Percentiles rank a stretch among this genome's conserved stretches.
Conservation (phyloP, 1,140 invertebrate genomes). For the Babylonia areolata region DNA sequence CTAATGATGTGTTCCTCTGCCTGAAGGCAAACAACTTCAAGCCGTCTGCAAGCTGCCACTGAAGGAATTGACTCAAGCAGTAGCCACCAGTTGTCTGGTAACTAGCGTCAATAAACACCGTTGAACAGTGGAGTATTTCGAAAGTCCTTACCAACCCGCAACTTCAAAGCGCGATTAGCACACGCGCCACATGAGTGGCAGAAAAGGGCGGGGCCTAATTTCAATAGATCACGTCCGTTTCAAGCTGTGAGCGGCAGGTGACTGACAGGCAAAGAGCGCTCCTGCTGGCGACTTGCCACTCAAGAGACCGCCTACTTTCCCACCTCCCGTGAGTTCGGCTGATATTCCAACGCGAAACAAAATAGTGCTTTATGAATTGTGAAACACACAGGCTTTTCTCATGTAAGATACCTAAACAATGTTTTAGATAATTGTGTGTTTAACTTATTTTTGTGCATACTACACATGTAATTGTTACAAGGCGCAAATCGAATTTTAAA, state of each 20-base stretch:
- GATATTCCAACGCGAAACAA: conserved; percentile 21
- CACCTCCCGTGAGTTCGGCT: background rate
- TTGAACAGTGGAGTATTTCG: background rate
- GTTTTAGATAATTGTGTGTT: too few species aligned
- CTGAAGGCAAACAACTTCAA: background rate
- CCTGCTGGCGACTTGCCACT: conserved; percentile 30
- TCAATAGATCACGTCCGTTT: background rate
- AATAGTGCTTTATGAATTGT: background rate
- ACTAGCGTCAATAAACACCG: conserved; percentile 17
- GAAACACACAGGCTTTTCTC: too few species aligned
- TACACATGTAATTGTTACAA: background rate
- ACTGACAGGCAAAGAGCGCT: conserved; percentile 32
- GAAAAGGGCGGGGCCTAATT: conserved; percentile 19
- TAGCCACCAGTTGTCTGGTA: background rate
- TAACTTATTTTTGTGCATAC: too few species aligned
- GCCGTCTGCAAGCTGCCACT: too few species aligned
- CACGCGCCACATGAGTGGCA: conserved; percentile 17
- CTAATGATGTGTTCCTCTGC: too few species aligned
- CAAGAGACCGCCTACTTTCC: conserved; percentile 24
- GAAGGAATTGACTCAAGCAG: background rate
- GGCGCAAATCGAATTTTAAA: background rate
- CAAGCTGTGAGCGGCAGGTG: conserved; percentile 21
- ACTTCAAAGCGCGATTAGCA: conserved; percentile 19
- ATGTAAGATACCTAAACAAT: too few species aligned
- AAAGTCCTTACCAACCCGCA: background rate